Percentiles rank a stretch among this genome's conserved stretches.
Conservation (phyloP, 2,888 invertebrate species). For the Synergus japonicus region DNA sequence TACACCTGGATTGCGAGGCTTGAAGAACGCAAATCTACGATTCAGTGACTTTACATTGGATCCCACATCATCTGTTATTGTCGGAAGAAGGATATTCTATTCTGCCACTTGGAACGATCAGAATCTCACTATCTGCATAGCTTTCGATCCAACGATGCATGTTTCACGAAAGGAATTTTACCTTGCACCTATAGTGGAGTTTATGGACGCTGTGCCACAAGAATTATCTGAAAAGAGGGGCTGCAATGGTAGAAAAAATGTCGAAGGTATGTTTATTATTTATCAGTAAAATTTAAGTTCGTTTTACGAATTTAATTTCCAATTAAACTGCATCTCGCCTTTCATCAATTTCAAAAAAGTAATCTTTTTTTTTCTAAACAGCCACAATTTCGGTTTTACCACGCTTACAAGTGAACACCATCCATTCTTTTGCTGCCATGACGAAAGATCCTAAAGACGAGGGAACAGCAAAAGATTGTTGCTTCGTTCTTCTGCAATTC, state of each 20-base stretch:
- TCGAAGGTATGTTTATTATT: conserved; percentile 80
- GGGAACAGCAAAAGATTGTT: conserved; percentile 82
- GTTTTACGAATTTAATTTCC: conserved; percentile 9
- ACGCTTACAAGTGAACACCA: conserved; percentile 86
- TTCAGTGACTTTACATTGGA: conserved; percentile 86
- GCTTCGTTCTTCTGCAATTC: conserved; percentile 88
- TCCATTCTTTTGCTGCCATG: conserved; percentile 84
- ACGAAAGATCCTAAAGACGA: conserved; percentile 79
- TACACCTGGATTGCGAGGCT: conserved; percentile 83
- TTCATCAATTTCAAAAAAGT: background rate
- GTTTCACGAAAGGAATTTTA: conserved; percentile 81
- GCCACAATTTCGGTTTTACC: conserved; percentile 89
- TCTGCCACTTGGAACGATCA: conserved; percentile 84
- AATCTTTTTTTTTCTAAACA: conserved; percentile 69
- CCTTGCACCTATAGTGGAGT: conserved; percentile 87
- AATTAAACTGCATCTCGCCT: no score
- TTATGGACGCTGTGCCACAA: conserved; percentile 87
- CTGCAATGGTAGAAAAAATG: conserved; percentile 80
- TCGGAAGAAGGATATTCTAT: conserved; percentile 87
- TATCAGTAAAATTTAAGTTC: background rate
- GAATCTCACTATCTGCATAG: conserved; percentile 78
- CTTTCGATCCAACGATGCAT: conserved; percentile 82
- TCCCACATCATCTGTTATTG: conserved; percentile 77
- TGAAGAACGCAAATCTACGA: conserved; percentile 86
- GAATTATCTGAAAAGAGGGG: conserved; percentile 81